phyloP scores from a whole-genome alignment of 2,113 vertebrate species.

The Willisornis vidua region DNA sequence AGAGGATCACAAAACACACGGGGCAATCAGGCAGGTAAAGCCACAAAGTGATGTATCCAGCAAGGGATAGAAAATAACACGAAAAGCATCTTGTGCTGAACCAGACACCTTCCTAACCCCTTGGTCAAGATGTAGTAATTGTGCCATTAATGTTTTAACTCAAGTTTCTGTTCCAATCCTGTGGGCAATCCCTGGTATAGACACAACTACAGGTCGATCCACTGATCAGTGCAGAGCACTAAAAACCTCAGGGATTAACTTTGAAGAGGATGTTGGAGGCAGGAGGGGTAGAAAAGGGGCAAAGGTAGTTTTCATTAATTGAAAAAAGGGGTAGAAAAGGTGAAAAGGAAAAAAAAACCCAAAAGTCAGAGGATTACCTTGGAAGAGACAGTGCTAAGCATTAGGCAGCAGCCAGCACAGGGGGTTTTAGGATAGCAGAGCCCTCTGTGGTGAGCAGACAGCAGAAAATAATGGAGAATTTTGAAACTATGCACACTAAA shows the following conservation, averaged over 20 bases:
- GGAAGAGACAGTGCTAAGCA: no score
- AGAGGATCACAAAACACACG: background rate
- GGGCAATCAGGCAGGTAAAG: background rate
- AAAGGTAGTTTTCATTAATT: background rate
- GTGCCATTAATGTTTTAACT: background rate
- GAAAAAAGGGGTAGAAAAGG: background rate
- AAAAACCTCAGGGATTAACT: background rate
- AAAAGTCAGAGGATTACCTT: no score
- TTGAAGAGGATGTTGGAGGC: background rate
- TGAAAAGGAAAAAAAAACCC: no score
- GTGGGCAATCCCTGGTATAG: background rate
- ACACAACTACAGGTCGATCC: background rate
- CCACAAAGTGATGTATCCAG: background rate
- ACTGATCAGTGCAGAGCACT: background rate
- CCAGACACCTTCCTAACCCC: background rate
- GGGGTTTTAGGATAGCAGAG: background rate
- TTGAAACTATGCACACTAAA: background rate
- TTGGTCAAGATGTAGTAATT: background rate
- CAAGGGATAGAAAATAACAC: background rate
- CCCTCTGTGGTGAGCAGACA: background rate
- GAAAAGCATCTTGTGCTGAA: background rate
- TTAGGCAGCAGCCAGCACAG: background rate
- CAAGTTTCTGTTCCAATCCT: background rate
- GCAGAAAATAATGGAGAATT: background rate
- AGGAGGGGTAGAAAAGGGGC: background rate